Evolutionary conservation across 2,888 invertebrate species (phyloP).

Genomic region (Fragum fragum): DNA sequence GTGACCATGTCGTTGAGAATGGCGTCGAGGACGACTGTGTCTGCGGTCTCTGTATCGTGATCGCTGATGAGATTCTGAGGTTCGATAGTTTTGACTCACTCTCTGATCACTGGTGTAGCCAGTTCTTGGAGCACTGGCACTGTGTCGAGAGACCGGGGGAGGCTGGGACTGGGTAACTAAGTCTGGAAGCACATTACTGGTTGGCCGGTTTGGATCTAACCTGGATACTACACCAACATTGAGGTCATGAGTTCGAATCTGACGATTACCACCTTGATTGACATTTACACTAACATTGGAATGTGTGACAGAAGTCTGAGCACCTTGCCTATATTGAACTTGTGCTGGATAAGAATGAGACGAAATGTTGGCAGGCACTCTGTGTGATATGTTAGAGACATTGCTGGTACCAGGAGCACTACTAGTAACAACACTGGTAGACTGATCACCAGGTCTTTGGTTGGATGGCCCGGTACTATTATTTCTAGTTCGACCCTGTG

Average conservation of each 20-base stretch:
- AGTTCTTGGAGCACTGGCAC: slow-evolving; percentile 29
- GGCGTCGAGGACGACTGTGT: slow-evolving; percentile 64
- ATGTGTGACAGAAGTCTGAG: slow-evolving; percentile 55
- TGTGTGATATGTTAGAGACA: slow-evolving; percentile 17
- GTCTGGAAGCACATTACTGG: slow-evolving; percentile 78
- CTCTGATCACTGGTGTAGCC: slow-evolving; percentile 48
- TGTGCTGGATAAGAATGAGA: slow-evolving; percentile 22
- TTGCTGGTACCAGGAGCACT: slow-evolving; percentile 8
- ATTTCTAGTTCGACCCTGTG: background rate
- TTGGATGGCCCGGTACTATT: slow-evolving; percentile 19
- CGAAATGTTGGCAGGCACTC: slow-evolving; percentile 6
- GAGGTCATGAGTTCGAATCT: slow-evolving; percentile 72
- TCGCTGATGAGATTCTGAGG: slow-evolving; percentile 49
- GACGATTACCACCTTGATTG: slow-evolving; percentile 46
- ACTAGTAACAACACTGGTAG: slow-evolving; percentile 41
- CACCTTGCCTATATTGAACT: slow-evolving; percentile 1
- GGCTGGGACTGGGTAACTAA: slow-evolving; percentile 81
- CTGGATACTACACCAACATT: slow-evolving; percentile 69
- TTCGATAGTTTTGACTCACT: slow-evolving; percentile 52
- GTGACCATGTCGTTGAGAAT: slow-evolving; percentile 68
- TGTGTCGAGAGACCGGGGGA: slow-evolving; percentile 38
- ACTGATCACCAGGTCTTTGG: slow-evolving; percentile 37
- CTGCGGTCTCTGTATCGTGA: slow-evolving; percentile 63
- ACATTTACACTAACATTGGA: slow-evolving; percentile 62
- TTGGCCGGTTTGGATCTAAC: slow-evolving; percentile 50